Evolutionary conservation across 1,140 invertebrate species (phyloP).

Genomic region (Plutomurus gul): DNA sequence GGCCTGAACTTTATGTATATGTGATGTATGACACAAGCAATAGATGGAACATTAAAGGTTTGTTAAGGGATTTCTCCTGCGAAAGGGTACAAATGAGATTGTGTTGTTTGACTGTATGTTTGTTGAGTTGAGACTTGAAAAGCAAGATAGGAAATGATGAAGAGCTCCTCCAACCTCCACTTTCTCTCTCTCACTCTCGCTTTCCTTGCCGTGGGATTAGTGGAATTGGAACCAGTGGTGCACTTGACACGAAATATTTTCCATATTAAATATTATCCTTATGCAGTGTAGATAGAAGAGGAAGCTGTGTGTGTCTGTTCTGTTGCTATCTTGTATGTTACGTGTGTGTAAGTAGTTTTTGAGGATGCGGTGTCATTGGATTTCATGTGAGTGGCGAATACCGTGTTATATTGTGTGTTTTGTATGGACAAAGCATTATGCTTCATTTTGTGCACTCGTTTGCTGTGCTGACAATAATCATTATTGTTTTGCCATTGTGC

Average conservation of each 20-base stretch:
- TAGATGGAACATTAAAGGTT: not conserved
- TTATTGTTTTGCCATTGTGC: not conserved
- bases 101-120: not conserved
- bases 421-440: not conserved
- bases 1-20: too few relatives aligned
- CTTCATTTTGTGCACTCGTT: not conserved
- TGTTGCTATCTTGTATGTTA: constrained; percentile 5
- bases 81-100: not conserved
- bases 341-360: not conserved
- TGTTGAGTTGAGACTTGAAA: not conserved
- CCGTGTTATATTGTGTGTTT: not conserved
- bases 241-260: constrained; percentile 22
- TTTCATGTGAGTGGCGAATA: not conserved
- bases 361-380: not conserved
- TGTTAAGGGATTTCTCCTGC: constrained; percentile 8
- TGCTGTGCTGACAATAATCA: not conserved
- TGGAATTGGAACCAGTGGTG: not conserved
- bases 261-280: too few relatives aligned
- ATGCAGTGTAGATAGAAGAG: too few relatives aligned
- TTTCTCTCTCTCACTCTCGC: not conserved
- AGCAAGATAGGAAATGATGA: constrained; percentile 15
- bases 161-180: constrained; percentile 9
- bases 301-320: too few relatives aligned
- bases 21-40: not conserved
- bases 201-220: not conserved